These are phyloP conservation scores for Bubo bubo DNA, from an alignment of 2,113 vertebrate species.

Conservation along the genomic window DNA sequence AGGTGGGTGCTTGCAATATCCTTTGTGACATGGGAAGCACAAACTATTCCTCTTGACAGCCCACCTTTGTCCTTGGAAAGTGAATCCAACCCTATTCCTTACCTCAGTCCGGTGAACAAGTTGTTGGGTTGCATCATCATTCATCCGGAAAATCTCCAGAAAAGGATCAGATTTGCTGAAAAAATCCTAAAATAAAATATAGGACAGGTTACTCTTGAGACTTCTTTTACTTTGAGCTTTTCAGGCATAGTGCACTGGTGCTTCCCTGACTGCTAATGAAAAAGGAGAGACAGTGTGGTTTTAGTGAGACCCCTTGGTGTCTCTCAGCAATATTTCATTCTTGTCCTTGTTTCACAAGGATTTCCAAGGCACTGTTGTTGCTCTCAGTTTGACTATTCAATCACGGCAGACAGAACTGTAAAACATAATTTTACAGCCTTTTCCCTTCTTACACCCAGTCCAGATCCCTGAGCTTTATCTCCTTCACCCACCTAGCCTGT, in stretches of 20 bases:
- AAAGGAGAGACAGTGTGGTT: not conserved
- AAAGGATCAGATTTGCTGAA: slow-evolving; percentile 99
- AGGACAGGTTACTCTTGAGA: slow-evolving; percentile 1
- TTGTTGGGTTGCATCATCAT: slow-evolving; percentile 93
- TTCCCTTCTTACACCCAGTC: not conserved
- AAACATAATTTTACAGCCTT: not conserved
- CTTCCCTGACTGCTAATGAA: not conserved
- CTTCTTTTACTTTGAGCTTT: not conserved
- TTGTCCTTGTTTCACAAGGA: not conserved
- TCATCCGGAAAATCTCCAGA: slow-evolving; percentile 94
- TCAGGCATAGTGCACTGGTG: not conserved
- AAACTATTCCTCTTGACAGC: not conserved
- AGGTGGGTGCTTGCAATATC: not conserved
- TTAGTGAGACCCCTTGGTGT: not conserved
- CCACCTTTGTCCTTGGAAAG: not conserved
- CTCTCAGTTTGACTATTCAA: not conserved
- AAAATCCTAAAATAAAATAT: slow-evolving; percentile 86
- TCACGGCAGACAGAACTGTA: not conserved
- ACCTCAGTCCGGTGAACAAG: slow-evolving; percentile 98
- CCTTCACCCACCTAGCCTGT: not conserved
- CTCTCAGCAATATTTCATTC: not conserved
- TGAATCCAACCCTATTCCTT: slow-evolving; percentile 3
- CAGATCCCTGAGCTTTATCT: not conserved
- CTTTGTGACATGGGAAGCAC: not conserved
- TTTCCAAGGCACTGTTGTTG: not conserved